phyloP scores from a whole-genome alignment of 2,888 invertebrate species.

The Diaperis boleti region DNA sequence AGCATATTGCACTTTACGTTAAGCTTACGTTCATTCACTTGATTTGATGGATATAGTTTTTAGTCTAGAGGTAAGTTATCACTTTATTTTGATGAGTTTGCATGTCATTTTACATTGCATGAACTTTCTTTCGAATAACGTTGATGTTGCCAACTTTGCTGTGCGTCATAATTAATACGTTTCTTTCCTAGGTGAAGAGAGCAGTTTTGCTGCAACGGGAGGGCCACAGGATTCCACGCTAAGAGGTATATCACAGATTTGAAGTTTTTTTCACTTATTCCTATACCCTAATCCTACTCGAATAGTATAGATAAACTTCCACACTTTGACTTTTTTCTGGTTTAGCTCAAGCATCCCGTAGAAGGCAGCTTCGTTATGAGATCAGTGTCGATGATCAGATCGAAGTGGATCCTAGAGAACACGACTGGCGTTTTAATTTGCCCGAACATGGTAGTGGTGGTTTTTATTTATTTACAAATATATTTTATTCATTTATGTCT shows the following conservation, averaged over 20 bases:
- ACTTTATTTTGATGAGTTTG: conserved; percentile 32
- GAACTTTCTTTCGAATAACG: background rate
- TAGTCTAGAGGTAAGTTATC: conserved; percentile 30
- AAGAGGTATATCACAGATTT: conserved; percentile 19
- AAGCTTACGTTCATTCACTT: conserved; percentile 35
- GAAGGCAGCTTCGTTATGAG: conserved; percentile 67
- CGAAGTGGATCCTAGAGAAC: conserved; percentile 69
- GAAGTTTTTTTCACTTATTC: background rate
- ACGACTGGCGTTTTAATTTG: conserved; percentile 70
- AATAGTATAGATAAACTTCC: conserved; percentile 20
- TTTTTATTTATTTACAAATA: conserved; percentile 48
- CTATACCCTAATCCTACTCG: conserved; percentile 7
- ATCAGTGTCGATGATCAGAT: conserved; percentile 70
- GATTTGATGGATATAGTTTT: conserved; percentile 24
- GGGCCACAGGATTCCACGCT: conserved; percentile 5
- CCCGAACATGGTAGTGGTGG: conserved; percentile 65
- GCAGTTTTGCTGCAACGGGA: conserved; percentile 20
- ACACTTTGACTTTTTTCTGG: conserved; percentile 48
- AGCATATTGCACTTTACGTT: conserved; percentile 35
- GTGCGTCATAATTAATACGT: background rate
- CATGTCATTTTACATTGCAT: conserved; percentile 35
- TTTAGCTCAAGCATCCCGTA: conserved; percentile 62
- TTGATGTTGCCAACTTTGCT: background rate
- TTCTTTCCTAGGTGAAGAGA: conserved; percentile 32
- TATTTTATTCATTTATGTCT: conserved; percentile 32